Conservation (phyloP, 2,113 vertebrate species). For the Hoplias malabaricus region DNA sequence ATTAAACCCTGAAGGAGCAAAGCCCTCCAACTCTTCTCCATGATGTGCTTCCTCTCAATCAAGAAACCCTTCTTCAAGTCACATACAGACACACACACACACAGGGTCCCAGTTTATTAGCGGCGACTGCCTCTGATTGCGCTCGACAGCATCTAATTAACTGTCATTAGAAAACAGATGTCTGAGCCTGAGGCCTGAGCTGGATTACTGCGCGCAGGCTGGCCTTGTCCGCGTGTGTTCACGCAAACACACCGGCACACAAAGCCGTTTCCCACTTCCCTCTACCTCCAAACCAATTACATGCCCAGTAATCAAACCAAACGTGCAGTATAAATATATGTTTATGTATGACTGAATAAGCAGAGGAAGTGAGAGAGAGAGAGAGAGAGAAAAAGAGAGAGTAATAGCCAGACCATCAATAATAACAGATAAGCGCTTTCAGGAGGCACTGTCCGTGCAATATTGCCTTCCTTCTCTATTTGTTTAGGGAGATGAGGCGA, state of each 20-base stretch:
- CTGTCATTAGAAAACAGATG: constrained; percentile 94
- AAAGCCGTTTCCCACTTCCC: constrained; percentile 51
- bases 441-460: neutral
- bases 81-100: constrained; percentile 46
- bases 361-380: neutral
- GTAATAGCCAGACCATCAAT: constrained; percentile 12
- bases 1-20: constrained; percentile 20
- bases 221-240: constrained; percentile 52
- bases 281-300: constrained; percentile 45
- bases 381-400: neutral
- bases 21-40: constrained; percentile 2
- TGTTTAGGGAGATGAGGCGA: neutral
- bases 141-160: constrained; percentile 92
- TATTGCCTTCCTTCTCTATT: neutral
- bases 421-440: constrained; percentile 24
- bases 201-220: constrained; percentile 59
- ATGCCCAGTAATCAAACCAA: constrained; percentile 46
- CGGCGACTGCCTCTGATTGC: constrained; percentile 84
- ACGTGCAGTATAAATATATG: constrained; percentile 43
- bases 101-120: constrained; percentile 68
- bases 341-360: constrained; percentile 29
- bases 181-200: constrained; percentile 75
- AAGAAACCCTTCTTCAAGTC: constrained; percentile 39
- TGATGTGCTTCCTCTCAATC: constrained; percentile 36
- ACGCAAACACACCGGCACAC: constrained; percentile 47